Evolutionary conservation across 2,113 vertebrate genomes (phyloP).

Genomic region (Fulica atra): DNA sequence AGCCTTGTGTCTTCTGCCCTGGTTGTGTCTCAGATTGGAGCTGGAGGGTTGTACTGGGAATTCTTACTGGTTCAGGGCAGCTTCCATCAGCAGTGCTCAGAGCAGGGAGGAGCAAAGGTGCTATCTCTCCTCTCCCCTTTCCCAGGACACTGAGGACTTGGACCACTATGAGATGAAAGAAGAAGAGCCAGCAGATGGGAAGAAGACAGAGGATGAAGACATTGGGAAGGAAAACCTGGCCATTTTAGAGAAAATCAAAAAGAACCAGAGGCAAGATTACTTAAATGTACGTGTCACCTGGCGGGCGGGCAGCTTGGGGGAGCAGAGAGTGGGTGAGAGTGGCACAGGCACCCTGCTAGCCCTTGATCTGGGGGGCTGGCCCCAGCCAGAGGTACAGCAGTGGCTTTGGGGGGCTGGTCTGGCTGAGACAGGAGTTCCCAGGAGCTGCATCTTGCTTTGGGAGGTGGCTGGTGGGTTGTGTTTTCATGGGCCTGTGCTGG

Average conservation of each 20-base stretch:
- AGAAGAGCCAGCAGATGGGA: slow-evolving; percentile 79
- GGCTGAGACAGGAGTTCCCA: not conserved
- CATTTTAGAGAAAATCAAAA: slow-evolving; percentile 84
- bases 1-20: not conserved
- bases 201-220: slow-evolving; percentile 80
- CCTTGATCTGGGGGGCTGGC: not conserved
- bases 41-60: not conserved
- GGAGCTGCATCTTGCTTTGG: not conserved
- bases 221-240: slow-evolving; percentile 83
- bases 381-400: not conserved
- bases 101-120: not conserved
- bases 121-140: not conserved
- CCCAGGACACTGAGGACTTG: slow-evolving; percentile 79
- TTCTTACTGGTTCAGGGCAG: not conserved
- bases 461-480: not conserved
- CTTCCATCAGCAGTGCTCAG: fast-evolving
- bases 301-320: slow-evolving; percentile 1
- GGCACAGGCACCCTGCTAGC: not conserved
- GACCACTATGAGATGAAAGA: slow-evolving; percentile 86
- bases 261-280: slow-evolving; percentile 89
- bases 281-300: slow-evolving; percentile 81
- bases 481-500: not conserved
- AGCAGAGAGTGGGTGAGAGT: not conserved
- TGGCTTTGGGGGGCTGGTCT: not conserved
- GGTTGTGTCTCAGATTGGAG: not conserved